Percentiles rank a stretch among this genome's conserved stretches.
Evolutionary conservation across 2,888 invertebrate species (phyloP).

Genomic region (Pammene aurita): DNA sequence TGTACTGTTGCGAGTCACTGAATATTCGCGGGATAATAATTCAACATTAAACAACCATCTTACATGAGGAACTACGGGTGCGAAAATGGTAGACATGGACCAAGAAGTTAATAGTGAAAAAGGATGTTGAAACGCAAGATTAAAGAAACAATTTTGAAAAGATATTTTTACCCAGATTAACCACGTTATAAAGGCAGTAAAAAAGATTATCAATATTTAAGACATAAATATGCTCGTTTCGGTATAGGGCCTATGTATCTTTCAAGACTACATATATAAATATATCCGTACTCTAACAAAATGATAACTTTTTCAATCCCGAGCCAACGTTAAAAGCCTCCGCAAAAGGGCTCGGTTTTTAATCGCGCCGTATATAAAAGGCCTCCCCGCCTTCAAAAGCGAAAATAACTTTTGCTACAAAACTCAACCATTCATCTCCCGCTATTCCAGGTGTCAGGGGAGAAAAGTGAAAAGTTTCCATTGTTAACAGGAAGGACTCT

Average conservation of each 20-base stretch:
- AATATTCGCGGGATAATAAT: constrained; percentile 26
- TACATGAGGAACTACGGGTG: no score
- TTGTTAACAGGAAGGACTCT: constrained; percentile 57
- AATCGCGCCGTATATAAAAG: constrained; percentile 63
- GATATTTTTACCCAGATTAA: no score
- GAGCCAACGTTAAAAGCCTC: constrained; percentile 43
- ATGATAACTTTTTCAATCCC: constrained; percentile 34
- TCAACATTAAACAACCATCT: constrained; percentile 12
- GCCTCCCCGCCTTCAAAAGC: constrained; percentile 52
- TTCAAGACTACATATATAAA: background rate
- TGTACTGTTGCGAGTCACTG: constrained; percentile 28
- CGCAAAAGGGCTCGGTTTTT: constrained; percentile 59
- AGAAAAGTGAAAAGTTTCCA: constrained; percentile 65
- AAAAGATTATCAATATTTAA: no score
- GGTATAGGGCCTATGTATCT: background rate
- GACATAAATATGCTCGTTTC: no score
- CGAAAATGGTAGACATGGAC: no score
- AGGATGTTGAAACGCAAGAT: no score
- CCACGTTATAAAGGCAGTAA: no score
- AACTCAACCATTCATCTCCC: constrained; percentile 63
- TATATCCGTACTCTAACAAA: background rate
- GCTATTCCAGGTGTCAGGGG: constrained; percentile 64
- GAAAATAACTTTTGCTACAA: constrained; percentile 53
- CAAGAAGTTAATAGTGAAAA: no score
- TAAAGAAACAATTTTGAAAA: no score